A percentile compares a stretch with the other conserved stretches of the same genome.
phyloP scores from a whole-genome alignment of 1,140 invertebrate species.

The Drosophila chauvacae region DNA sequence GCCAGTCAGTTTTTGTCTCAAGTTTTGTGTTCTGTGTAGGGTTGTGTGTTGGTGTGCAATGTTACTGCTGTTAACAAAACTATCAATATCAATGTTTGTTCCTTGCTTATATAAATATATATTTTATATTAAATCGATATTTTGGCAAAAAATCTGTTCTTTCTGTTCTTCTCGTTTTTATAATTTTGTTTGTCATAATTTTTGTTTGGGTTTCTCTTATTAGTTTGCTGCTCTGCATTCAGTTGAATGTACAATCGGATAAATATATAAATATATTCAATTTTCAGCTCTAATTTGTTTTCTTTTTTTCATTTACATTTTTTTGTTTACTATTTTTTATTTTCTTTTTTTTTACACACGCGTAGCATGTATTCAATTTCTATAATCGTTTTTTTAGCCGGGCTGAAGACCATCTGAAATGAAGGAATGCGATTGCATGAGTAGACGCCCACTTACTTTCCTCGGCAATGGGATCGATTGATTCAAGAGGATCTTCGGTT shows the following conservation, averaged over 20 bases:
- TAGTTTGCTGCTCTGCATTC: conserved; percentile 61
- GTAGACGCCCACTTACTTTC: not conserved
- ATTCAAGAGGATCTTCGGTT: not conserved
- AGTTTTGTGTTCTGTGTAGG: conserved; percentile 61
- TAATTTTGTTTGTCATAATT: conserved; percentile 46
- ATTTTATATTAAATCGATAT: conserved; percentile 73
- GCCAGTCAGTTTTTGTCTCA: conserved; percentile 83
- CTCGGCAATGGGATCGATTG: no score
- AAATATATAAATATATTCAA: conserved; percentile 72
- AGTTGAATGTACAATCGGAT: conserved; percentile 65
- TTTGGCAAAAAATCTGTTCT: conserved; percentile 75
- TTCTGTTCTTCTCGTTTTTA: conserved; percentile 38
- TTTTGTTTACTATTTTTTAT: conserved; percentile 59
- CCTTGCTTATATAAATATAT: conserved; percentile 78
- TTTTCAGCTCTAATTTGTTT: conserved; percentile 74
- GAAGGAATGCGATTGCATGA: conserved; percentile 15
- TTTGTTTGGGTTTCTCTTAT: conserved; percentile 47
- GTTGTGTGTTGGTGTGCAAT: conserved; percentile 59
- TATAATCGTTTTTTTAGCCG: conserved; percentile 49
- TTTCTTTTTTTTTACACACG: conserved; percentile 50
- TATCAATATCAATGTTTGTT: conserved; percentile 80
- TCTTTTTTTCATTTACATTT: conserved; percentile 53
- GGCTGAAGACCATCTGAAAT: conserved; percentile 66
- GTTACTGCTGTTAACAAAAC: conserved; percentile 68
- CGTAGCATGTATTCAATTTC: conserved; percentile 45